Conservation (phyloP, 2,888 invertebrate genomes). For the Cartodere bifasciata region DNA sequence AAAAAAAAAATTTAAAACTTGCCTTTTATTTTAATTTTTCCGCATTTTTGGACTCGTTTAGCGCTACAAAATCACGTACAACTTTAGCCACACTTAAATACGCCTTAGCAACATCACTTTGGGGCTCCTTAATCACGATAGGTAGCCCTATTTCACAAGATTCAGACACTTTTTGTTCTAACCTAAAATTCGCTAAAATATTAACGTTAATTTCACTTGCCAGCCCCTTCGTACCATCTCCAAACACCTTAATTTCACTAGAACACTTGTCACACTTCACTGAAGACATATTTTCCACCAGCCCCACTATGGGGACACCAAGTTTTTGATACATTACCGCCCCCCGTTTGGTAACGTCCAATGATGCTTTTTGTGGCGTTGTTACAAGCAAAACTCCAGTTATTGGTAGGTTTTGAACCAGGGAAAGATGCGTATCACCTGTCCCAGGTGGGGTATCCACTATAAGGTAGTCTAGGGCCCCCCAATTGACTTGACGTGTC, state of each 20-base stretch:
- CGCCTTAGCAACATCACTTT: too few relatives aligned
- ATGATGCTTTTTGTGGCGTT: conserved; percentile 80
- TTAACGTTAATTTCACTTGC: conserved; percentile 52
- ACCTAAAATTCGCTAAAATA: conserved; percentile 59
- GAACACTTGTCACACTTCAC: conserved; percentile 68
- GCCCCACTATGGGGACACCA: conserved; percentile 70
- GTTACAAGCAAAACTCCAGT: conserved; percentile 82
- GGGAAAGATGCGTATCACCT: conserved; percentile 86
- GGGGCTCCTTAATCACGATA: conserved; percentile 55
- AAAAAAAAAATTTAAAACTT: too few relatives aligned
- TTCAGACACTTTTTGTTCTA: conserved; percentile 54
- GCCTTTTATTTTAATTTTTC: too few relatives aligned
- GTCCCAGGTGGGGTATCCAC: conserved; percentile 96
- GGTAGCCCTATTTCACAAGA: conserved; percentile 65
- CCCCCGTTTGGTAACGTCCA: conserved; percentile 76
- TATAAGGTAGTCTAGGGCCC: conserved; percentile 72
- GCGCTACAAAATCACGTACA: too few relatives aligned
- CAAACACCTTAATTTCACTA: conserved; percentile 60
- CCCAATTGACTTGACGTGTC: conserved; percentile 80
- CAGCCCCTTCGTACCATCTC: conserved; percentile 47
- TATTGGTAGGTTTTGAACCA: conserved; percentile 79
- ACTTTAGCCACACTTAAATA: too few relatives aligned
- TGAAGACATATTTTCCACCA: conserved; percentile 84
- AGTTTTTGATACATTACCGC: conserved; percentile 80
- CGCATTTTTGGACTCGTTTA: too few relatives aligned